Base-by-base conservation (phyloP, 2,888 invertebrate species). In the Trichacis sp. region DNA sequence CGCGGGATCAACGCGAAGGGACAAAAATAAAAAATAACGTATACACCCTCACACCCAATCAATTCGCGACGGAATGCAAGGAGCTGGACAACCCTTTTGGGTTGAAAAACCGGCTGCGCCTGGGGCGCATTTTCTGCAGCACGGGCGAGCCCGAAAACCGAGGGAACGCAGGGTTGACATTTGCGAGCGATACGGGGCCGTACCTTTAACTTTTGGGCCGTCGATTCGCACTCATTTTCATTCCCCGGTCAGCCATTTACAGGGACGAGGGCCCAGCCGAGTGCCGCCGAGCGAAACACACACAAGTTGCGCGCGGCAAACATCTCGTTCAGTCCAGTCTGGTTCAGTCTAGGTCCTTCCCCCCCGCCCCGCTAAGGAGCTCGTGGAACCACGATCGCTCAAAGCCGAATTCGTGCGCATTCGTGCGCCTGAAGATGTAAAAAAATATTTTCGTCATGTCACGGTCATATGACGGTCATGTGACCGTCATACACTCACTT, bases 161-260 rank as follows among this genome's bases (percentile, higher is more conserved):
- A 5, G 17, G 17, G 20, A 48, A 5, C 47, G 18, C 24, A 40
- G 47, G 15, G 15, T 48, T 12, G 40, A 17, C 15, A 40, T 36
- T 55, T 8, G 47, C 30, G 24, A 9, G 30, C 24, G 6, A 19
- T 52, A 30, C 45, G 15, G 14, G 43, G 54, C 45, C 66, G 55
- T 60, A 63, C 67, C 67, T 67, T 42, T 56, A 54, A 50, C 53
- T 53, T 14, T 50, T 18, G n/a, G 43, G 63, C 56, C 53, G 63
- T 60, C 57, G 52, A 62, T 53, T 64, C 57, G 59, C 60, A 54
- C 59, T 66, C 62, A 66, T 66, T 66, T 66, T 59, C 52, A 56
- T 47, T 11, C 55, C 60, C 51, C 57, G 63, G 68, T 68, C 68
- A 64, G 68, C 64, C 63, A 68, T 68, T 68, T 68, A 57, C 47